phyloP scores from a whole-genome alignment of 2,888 invertebrate genomes.

The Salticus scenicus region DNA sequence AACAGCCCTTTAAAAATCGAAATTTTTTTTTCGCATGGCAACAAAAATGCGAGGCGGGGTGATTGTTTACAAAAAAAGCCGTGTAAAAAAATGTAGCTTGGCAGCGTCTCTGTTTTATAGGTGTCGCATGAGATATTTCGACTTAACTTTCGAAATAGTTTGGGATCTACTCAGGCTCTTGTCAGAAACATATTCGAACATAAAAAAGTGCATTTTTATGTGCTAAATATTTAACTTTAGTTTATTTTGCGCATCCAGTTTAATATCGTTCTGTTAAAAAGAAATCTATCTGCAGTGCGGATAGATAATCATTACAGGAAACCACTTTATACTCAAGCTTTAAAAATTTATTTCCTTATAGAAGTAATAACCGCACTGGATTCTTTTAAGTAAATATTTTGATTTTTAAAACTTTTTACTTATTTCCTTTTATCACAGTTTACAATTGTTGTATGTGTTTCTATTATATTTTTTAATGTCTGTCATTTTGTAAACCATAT shows the following conservation, averaged over 20 bases:
- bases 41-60: constrained; percentile 48
- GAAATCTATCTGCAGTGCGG: constrained; percentile 66
- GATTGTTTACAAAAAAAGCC: constrained; percentile 68
- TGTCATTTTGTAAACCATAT: too few species aligned
- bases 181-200: not conserved
- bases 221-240: not conserved
- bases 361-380: too few species aligned
- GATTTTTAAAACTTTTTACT: too few species aligned
- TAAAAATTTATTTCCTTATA: too few species aligned
- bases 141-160: not conserved
- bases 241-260: constrained; percentile 50
- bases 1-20: not conserved
- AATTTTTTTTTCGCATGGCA: constrained; percentile 36
- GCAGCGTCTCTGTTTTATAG: constrained; percentile 55
- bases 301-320: constrained; percentile 53
- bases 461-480: too few species aligned
- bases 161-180: too few species aligned
- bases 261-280: constrained; percentile 48
- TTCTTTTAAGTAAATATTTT: too few species aligned
- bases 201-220: constrained; percentile 20
- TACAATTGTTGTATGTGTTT: too few species aligned
- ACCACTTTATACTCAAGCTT: too few species aligned
- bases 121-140: constrained; percentile 16
- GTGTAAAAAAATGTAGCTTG: constrained; percentile 68
- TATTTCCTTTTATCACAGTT: too few species aligned